Conservation (phyloP, 2,888 invertebrate genomes). For the Baccha elongata region DNA sequence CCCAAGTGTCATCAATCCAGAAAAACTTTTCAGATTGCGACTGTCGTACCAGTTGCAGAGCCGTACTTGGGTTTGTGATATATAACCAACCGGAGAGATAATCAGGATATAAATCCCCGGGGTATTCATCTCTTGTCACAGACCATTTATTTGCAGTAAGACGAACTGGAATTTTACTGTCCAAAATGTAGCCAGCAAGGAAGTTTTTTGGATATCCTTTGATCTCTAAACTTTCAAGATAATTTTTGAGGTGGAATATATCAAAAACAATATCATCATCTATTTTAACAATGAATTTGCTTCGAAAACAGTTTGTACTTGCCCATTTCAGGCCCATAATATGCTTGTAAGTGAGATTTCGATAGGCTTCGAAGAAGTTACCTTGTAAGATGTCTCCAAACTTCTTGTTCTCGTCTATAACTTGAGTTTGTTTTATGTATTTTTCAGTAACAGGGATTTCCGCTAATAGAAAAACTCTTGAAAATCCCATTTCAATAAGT, state of each 20-base stretch:
- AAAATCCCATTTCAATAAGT: conserved; percentile 84
- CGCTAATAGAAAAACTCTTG: conserved; percentile 88
- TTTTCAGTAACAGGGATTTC: conserved; percentile 84
- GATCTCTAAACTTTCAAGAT: conserved; percentile 82
- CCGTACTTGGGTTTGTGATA: conserved; percentile 87
- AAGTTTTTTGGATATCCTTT: conserved; percentile 79
- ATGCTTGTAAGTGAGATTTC: conserved; percentile 92
- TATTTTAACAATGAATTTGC: conserved; percentile 89
- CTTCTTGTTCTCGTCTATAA: conserved; percentile 85
- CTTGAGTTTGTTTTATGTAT: conserved; percentile 84
- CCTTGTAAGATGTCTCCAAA: conserved; percentile 90
- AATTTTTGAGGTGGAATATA: conserved; percentile 84
- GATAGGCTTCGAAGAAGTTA: conserved; percentile 89
- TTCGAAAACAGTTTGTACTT: conserved; percentile 84
- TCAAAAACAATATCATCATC: conserved; percentile 92
- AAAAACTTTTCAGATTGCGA: conserved; percentile 87
- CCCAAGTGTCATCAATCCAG: conserved; percentile 95
- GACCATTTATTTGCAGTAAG: conserved; percentile 90
- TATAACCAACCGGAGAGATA: conserved; percentile 94
- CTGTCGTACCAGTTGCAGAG: conserved; percentile 84
- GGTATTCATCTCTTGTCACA: conserved; percentile 87
- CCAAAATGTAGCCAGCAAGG: conserved; percentile 87
- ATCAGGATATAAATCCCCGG: conserved; percentile 85
- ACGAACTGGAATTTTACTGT: conserved; percentile 86
- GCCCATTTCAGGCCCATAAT: conserved; percentile 92